Conservation (phyloP, 2,797 vertebrate species). For the Morus bassanus region DNA sequence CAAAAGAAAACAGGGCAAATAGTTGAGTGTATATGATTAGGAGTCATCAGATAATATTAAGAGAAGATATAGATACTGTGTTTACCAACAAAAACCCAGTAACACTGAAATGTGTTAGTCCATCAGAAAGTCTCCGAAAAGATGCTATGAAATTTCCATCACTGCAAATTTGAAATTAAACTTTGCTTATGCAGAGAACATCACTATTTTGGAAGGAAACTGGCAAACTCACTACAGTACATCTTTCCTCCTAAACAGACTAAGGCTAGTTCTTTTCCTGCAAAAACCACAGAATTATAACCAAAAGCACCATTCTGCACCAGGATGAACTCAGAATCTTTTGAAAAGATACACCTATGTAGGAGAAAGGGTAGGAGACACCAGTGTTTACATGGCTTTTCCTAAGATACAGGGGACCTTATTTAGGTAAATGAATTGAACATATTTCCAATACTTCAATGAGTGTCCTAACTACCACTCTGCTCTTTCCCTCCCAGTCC, state of each 20-base stretch:
- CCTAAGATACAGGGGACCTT: background rate
- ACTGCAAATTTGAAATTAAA: background rate
- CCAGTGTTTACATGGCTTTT: background rate
- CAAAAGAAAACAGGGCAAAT: background rate
- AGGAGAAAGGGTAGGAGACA: background rate
- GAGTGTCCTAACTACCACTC: background rate
- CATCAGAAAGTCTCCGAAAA: background rate
- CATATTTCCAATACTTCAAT: background rate
- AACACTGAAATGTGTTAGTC: background rate
- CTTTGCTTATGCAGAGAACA: background rate
- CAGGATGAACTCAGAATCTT: background rate
- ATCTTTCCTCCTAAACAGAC: background rate
- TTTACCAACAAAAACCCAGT: background rate
- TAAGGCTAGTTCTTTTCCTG: background rate
- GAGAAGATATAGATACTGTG: background rate
- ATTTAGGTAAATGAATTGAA: background rate
- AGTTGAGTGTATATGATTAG: background rate
- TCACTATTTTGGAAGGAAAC: background rate
- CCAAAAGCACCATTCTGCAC: background rate
- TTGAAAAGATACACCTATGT: background rate
- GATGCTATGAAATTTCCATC: background rate
- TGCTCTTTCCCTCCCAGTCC: background rate
- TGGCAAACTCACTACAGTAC: background rate
- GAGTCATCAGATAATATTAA: background rate
- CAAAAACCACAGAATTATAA: background rate